These are phyloP conservation scores for Patella depressa DNA, from an alignment of 2,888 invertebrate genomes.

Conservation along the genomic window DNA sequence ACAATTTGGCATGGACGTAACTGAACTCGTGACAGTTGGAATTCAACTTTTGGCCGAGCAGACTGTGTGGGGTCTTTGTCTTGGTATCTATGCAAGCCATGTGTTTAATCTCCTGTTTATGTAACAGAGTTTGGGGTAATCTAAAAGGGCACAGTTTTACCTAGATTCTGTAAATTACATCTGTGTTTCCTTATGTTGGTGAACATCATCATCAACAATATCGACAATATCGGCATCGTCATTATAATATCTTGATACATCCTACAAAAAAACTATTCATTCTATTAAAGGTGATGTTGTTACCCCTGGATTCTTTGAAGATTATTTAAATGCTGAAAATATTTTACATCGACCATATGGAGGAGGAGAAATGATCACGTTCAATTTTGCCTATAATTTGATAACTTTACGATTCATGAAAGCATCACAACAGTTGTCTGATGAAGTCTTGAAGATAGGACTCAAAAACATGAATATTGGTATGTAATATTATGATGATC, in stretches of 20 bases:
- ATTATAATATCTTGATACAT: neutral
- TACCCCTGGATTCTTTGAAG: slow-evolving; percentile 73
- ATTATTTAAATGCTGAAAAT: slow-evolving; percentile 70
- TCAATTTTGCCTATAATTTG: slow-evolving; percentile 95
- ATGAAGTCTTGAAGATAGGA: slow-evolving; percentile 83
- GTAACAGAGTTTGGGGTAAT: too few species aligned
- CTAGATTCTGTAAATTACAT: neutral
- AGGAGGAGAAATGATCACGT: slow-evolving; percentile 92
- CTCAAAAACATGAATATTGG: slow-evolving; percentile 86
- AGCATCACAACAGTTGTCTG: slow-evolving; percentile 86
- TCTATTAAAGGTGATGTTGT: slow-evolving; percentile 73
- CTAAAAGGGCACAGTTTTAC: neutral
- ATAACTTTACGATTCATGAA: slow-evolving; percentile 90
- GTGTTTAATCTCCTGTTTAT: too few species aligned
- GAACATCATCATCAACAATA: too few species aligned
- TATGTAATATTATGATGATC: slow-evolving; percentile 31
- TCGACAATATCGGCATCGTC: too few species aligned
- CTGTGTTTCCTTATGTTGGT: too few species aligned
- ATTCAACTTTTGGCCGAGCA: neutral
- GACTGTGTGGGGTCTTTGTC: neutral
- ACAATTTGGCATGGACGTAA: too few species aligned
- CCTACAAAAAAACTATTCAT: neutral
- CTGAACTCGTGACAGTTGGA: too few species aligned
- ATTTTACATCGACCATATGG: slow-evolving; percentile 72
- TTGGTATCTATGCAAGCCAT: too few species aligned